Conservation (phyloP, 2,888 invertebrate species). For the Tiphia femorata region DNA sequence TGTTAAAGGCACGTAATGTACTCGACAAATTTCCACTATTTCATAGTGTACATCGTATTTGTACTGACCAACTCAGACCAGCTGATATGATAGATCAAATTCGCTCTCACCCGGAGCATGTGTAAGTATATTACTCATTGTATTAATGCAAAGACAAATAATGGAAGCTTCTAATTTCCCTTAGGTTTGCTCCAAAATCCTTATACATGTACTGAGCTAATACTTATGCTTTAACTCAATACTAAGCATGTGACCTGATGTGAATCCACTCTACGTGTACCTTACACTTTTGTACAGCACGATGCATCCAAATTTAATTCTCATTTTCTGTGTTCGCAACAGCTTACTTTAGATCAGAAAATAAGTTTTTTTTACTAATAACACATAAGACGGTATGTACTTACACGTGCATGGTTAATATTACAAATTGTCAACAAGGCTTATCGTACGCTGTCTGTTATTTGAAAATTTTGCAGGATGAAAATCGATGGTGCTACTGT, state of each 20-base stretch:
- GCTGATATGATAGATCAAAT: slow-evolving; percentile 91
- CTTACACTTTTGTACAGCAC: neutral
- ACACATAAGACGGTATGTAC: too few species aligned
- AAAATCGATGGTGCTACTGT: slow-evolving; percentile 44
- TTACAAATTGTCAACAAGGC: too few species aligned
- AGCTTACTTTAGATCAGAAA: neutral
- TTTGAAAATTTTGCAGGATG: slow-evolving; percentile 39
- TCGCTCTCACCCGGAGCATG: slow-evolving; percentile 95
- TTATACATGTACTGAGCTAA: slow-evolving; percentile 47
- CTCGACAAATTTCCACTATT: slow-evolving; percentile 97
- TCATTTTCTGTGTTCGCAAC: neutral
- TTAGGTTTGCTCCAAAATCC: slow-evolving; percentile 52
- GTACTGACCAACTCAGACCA: slow-evolving; percentile 84
- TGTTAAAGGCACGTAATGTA: slow-evolving; percentile 89
- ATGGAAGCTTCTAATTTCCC: slow-evolving; percentile 7
- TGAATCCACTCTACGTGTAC: neutral
- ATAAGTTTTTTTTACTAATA: neutral
- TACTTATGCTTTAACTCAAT: neutral
- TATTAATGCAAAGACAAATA: neutral
- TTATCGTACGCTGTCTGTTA: neutral
- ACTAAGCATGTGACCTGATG: too few species aligned
- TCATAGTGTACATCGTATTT: slow-evolving; percentile 95
- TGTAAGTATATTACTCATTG: slow-evolving; percentile 76
- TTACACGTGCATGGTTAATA: neutral
- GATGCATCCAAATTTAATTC: neutral